A percentile compares a stretch with the other conserved stretches of the same genome.
Conservation (phyloP, 2,888 invertebrate genomes). For the Zhengitettix transpicula region DNA sequence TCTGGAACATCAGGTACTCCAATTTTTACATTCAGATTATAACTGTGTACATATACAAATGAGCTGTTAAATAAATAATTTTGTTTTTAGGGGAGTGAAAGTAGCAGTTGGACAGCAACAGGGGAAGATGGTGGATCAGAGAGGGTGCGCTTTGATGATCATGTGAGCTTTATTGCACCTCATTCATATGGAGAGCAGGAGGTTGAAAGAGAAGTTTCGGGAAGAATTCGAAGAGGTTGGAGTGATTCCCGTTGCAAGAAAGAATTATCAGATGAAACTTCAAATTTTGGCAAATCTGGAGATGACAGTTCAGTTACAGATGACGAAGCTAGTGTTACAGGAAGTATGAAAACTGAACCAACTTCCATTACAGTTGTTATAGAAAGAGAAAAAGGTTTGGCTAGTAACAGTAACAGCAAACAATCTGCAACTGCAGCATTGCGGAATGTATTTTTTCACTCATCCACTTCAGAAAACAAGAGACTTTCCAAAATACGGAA, state of each 20-base stretch:
- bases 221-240: background rate
- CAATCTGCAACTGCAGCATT: slow-evolving; percentile 28
- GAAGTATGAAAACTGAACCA: background rate
- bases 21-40: background rate
- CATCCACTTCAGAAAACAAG: slow-evolving; percentile 16
- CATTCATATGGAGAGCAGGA: slow-evolving; percentile 3
- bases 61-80: background rate
- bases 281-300: background rate
- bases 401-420: background rate
- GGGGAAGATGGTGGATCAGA: slow-evolving; percentile 40
- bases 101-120: slow-evolving; percentile 21
- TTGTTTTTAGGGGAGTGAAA: slow-evolving; percentile 22
- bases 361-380: background rate
- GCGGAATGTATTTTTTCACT: slow-evolving; percentile 35
- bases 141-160: slow-evolving; percentile 46
- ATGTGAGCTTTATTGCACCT: slow-evolving; percentile 35
- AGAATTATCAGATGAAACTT: background rate
- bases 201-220: background rate
- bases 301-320: background rate
- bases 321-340: background rate
- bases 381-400: background rate
- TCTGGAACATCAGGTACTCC: slow-evolving; percentile 18
- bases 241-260: background rate
- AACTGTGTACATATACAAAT: too few relatives aligned
- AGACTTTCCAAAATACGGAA: slow-evolving; percentile 7